Evolutionary conservation across 2,113 vertebrate species (phyloP).

Genomic region (Brienomyrus brachyistius): DNA sequence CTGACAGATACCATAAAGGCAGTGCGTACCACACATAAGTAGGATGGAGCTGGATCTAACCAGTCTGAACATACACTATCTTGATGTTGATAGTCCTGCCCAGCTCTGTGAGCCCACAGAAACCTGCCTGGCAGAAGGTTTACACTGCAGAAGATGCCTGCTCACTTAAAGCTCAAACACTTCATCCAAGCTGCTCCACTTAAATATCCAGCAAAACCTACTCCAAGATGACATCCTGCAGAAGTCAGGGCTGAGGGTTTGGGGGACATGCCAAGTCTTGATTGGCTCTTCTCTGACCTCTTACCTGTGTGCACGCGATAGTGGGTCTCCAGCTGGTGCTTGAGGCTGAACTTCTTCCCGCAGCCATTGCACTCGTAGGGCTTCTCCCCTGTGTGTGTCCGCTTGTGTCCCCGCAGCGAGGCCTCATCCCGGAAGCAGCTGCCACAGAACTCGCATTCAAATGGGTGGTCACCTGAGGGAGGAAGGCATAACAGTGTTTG

Average conservation of each 20-base stretch:
- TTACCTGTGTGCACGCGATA: constrained; percentile 96
- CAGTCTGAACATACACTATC: not conserved
- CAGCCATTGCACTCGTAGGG: constrained; percentile 95
- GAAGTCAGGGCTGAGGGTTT: not conserved
- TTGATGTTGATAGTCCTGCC: not conserved
- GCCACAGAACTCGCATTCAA: constrained; percentile 95
- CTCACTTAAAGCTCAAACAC: not conserved
- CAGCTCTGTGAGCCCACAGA: not conserved
- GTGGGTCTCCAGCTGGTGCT: constrained; percentile 98
- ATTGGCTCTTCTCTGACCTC: not conserved
- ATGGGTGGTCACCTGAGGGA: constrained; percentile 81
- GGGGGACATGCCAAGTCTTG: not conserved
- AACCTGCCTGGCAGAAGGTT: not conserved
- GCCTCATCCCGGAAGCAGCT: constrained; percentile 98
- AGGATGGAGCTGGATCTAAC: not conserved
- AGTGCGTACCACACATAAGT: not conserved
- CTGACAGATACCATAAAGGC: not conserved
- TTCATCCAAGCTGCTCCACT: not conserved
- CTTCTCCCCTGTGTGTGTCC: constrained; percentile 89
- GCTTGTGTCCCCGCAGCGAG: constrained; percentile 95
- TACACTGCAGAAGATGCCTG: not conserved
- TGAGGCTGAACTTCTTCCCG: constrained; percentile 98
- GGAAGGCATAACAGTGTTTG: not conserved
- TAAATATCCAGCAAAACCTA: not conserved
- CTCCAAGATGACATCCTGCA: not conserved